phyloP scores from a whole-genome alignment of 2,797 vertebrate genomes.

The Lagocephalus sceleratus region DNA sequence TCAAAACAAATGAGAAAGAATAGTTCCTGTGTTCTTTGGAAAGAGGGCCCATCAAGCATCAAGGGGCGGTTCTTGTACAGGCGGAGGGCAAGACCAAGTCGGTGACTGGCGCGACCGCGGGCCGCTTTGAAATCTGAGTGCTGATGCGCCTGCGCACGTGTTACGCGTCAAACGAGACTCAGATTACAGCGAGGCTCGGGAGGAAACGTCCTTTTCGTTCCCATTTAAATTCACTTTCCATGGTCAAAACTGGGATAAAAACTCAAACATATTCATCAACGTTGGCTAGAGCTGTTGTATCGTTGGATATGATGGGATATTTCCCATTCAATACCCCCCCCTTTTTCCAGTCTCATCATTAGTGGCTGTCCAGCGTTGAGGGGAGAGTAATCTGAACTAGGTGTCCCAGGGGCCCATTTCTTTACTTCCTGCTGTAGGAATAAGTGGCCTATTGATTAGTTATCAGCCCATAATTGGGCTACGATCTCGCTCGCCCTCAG shows the following conservation, averaged over 20 bases:
- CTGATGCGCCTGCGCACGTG: background rate
- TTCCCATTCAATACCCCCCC: background rate
- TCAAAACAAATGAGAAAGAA: constrained; percentile 80
- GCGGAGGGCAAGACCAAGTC: constrained; percentile 38
- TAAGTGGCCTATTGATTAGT: constrained; percentile 99
- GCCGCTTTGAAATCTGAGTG: background rate
- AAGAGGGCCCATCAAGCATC: constrained; percentile 74
- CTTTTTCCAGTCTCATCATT: constrained; percentile 80
- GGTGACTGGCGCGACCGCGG: constrained; percentile 31
- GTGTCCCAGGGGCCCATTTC: constrained; percentile 95
- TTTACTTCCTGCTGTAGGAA: constrained; percentile 99
- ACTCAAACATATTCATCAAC: background rate
- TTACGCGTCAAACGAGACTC: background rate
- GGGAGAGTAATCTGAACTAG: constrained; percentile 98
- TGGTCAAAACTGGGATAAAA: background rate
- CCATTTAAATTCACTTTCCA: background rate
- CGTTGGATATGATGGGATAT: constrained; percentile 8
- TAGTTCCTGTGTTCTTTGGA: constrained; percentile 67
- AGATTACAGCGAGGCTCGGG: too few species aligned
- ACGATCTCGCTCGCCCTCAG: constrained; percentile 88
- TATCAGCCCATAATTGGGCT: constrained; percentile 99
- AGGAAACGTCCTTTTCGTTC: background rate
- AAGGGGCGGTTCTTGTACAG: constrained; percentile 55
- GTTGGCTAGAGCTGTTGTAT: background rate
- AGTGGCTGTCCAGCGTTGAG: constrained; percentile 90